Conservation (phyloP, 2,797 vertebrate species). For the Phalloptychus januarius region DNA sequence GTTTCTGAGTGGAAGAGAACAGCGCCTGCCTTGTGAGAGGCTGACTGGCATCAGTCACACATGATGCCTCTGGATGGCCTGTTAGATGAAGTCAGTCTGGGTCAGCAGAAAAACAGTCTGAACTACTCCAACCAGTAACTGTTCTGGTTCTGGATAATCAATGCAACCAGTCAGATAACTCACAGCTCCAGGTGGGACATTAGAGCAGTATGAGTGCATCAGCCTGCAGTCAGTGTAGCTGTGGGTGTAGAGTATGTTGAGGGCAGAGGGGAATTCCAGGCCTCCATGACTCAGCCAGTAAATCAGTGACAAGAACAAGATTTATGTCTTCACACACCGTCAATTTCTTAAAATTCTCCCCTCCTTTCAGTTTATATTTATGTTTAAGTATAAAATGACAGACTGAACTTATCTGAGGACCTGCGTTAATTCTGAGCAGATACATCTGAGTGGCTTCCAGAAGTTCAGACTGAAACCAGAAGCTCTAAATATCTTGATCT, state of each 20-base stretch:
- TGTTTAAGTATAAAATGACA: not conserved
- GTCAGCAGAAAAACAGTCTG: not conserved
- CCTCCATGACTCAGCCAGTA: constrained; percentile 46
- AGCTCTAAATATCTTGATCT: not conserved
- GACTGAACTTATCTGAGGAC: not conserved
- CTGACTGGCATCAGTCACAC: not conserved
- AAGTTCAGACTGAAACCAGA: not conserved
- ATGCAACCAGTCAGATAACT: not conserved
- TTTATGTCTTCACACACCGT: not conserved
- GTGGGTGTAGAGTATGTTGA: not conserved
- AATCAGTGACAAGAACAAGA: constrained; percentile 37
- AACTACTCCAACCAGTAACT: not conserved
- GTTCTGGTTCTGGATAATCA: not conserved
- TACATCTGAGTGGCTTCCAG: not conserved
- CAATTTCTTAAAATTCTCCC: not conserved
- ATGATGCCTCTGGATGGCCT: not conserved
- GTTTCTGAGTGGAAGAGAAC: not conserved
- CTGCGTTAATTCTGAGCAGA: not conserved
- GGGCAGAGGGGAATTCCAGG: constrained; percentile 53
- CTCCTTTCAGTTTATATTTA: not conserved
- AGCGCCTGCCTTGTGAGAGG: not conserved
- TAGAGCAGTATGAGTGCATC: not conserved
- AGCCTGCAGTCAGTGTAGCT: not conserved
- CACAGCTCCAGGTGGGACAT: not conserved
- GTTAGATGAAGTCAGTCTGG: not conserved